These are phyloP conservation scores for Meloidogyne exigua DNA, from an alignment of 1,140 invertebrate genomes.

Conservation along the genomic window DNA sequence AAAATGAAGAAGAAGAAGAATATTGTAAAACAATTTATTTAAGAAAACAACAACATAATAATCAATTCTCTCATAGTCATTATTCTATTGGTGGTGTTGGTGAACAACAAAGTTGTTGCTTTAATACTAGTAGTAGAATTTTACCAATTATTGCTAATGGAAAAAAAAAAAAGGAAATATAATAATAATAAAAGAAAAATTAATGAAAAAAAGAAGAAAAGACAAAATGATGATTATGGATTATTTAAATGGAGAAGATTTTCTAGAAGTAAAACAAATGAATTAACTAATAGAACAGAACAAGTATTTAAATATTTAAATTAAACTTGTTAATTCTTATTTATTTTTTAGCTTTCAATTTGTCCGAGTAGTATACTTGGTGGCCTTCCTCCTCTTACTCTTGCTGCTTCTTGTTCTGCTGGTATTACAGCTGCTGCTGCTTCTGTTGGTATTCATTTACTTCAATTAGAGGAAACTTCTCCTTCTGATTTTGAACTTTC, in stretches of 20 bases:
- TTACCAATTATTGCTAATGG: background rate
- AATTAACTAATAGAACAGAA: slow-evolving; percentile 12
- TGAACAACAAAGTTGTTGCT: background rate
- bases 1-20: background rate
- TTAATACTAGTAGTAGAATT: background rate
- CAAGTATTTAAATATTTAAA: background rate
- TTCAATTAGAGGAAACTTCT: slow-evolving; percentile 12
- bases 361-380: slow-evolving; percentile 11
- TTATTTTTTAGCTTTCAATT: slow-evolving; percentile 9
- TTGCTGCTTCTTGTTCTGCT: slow-evolving; percentile 22
- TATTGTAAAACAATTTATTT: background rate
- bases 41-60: background rate
- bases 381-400: background rate
- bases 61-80: background rate
- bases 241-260: slow-evolving; percentile 16
- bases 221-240: background rate
- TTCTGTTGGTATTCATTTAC: slow-evolving; percentile 18
- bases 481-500: background rate
- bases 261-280: slow-evolving; percentile 7
- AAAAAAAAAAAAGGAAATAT: background rate
- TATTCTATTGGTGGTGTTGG: background rate
- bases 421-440: slow-evolving; percentile 23
- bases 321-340: background rate
- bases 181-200: background rate
- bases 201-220: background rate